Conservation (phyloP, 2,797 vertebrate species). For the Sciaenops ocellatus region DNA sequence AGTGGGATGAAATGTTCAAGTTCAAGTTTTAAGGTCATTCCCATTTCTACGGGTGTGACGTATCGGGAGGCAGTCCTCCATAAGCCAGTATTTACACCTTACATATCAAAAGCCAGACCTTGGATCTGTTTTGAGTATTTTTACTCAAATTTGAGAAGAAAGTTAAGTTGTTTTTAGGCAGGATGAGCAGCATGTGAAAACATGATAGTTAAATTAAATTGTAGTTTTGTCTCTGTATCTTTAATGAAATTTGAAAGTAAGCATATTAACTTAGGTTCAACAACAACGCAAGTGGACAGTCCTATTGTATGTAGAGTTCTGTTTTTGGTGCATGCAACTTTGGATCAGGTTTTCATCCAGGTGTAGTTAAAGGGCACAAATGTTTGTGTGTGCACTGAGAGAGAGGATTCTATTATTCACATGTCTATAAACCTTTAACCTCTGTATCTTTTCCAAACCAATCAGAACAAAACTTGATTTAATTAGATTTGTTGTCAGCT, state of each 20-base stretch:
- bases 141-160: too few species aligned
- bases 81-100: background rate
- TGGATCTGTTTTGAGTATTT: too few species aligned
- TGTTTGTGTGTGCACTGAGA: background rate
- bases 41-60: background rate
- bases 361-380: background rate
- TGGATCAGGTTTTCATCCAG: background rate
- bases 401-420: background rate
- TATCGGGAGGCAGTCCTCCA: background rate
- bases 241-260: background rate
- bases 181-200: too few species aligned
- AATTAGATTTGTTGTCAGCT: background rate
- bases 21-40: background rate
- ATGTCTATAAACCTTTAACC: background rate
- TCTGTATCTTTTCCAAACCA: background rate
- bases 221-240: background rate
- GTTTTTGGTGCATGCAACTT: background rate
- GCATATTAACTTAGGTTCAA: background rate
- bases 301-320: background rate
- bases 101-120: background rate
- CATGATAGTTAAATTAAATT: background rate
- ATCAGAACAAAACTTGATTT: background rate
- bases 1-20: background rate
- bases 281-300: background rate
- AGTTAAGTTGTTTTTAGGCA: too few species aligned